Evolutionary conservation across 2,113 vertebrate species (phyloP).

Genomic region (Orycteropus afer): DNA sequence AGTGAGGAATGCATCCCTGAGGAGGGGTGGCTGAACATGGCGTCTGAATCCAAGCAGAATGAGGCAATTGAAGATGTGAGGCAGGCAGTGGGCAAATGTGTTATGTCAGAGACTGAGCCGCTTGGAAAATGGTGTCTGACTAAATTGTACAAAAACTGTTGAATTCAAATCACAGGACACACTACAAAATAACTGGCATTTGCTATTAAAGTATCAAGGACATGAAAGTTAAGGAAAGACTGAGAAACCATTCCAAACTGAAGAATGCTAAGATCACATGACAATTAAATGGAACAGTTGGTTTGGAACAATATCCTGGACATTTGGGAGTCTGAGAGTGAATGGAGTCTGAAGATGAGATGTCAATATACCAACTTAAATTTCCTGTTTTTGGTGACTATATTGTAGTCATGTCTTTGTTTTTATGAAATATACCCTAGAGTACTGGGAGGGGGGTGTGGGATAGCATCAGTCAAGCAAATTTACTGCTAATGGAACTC

Average conservation of each 20-base stretch:
- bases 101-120: background rate
- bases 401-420: background rate
- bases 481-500: background rate
- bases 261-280: background rate
- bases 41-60: background rate
- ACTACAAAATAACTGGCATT: background rate
- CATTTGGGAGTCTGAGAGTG: no score
- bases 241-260: background rate
- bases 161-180: background rate
- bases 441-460: background rate
- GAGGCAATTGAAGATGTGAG: background rate
- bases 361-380: background rate
- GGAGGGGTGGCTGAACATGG: background rate
- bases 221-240: background rate
- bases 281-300: background rate
- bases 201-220: background rate
- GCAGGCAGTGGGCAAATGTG: accelerated
- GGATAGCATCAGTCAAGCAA: background rate
- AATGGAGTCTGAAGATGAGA: background rate
- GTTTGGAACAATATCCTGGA: background rate
- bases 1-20: background rate
- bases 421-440: background rate
- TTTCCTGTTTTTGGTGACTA: background rate
- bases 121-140: background rate
- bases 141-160: background rate